phyloP scores from a whole-genome alignment of 2,113 vertebrate genomes.

The Coracopsis vasa region DNA sequence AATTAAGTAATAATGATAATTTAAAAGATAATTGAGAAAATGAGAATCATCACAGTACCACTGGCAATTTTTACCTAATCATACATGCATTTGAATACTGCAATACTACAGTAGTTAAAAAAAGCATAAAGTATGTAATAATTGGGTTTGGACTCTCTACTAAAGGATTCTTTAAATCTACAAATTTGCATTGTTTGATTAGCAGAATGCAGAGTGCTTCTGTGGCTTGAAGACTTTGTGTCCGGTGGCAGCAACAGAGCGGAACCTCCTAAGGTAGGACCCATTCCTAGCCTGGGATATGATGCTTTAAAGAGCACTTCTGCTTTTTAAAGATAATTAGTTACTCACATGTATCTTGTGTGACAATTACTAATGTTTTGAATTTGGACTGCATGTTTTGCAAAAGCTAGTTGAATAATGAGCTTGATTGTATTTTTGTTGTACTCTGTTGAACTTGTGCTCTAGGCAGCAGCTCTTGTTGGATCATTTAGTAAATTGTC shows the following conservation, averaged over 20 bases:
- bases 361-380: neutral
- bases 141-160: neutral
- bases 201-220: neutral
- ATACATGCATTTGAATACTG: neutral
- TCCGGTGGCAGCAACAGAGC: neutral
- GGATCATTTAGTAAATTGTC: neutral
- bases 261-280: neutral
- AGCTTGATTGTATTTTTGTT: neutral
- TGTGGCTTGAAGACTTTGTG: neutral
- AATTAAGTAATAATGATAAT: neutral
- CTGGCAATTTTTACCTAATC: neutral
- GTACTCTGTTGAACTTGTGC: neutral
- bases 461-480: neutral
- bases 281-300: neutral
- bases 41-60: neutral
- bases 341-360: neutral
- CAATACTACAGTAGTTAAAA: neutral
- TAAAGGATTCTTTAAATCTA: neutral
- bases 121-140: neutral
- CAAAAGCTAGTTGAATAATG: neutral
- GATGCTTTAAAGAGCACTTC: neutral
- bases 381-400: neutral
- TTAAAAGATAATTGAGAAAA: neutral
- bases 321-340: neutral
- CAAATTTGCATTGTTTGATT: neutral